Evolutionary conservation across 2,888 invertebrate genomes (phyloP).

Genomic region (Rotaria magnacalcarata): DNA sequence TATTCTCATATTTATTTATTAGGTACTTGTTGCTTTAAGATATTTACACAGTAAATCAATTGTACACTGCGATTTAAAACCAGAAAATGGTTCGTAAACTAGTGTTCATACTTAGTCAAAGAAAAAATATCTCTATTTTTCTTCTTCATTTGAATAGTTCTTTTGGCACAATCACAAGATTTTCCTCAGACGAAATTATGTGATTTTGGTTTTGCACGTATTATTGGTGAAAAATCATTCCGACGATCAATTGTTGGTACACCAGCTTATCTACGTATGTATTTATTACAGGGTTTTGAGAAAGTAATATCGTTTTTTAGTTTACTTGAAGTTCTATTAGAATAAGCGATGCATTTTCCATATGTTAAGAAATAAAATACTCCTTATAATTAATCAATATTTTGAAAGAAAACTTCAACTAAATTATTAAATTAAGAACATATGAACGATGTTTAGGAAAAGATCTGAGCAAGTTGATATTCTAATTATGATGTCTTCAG

Average conservation of each 20-base stretch:
- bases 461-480: no score
- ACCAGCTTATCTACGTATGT: slow-evolving; percentile 84
- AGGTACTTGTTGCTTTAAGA: slow-evolving; percentile 89
- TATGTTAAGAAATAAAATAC: no score
- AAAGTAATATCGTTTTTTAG: no score
- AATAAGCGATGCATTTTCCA: no score
- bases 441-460: no score
- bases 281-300: not conserved
- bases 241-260: slow-evolving; percentile 94
- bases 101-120: not conserved
- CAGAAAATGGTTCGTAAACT: slow-evolving; percentile 78
- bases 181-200: slow-evolving; percentile 73
- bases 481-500: no score
- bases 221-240: slow-evolving; percentile 97
- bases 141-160: not conserved
- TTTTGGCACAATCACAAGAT: not conserved
- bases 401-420: no score
- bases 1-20: slow-evolving; percentile 50
- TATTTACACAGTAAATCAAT: slow-evolving; percentile 96
- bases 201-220: slow-evolving; percentile 97
- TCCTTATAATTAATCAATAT: no score
- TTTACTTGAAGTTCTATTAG: no score
- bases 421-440: no score
- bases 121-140: not conserved
- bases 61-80: slow-evolving; percentile 79